Base-by-base conservation (phyloP, 1,140 invertebrate genomes). In the Hirudo medicinalis region DNA sequence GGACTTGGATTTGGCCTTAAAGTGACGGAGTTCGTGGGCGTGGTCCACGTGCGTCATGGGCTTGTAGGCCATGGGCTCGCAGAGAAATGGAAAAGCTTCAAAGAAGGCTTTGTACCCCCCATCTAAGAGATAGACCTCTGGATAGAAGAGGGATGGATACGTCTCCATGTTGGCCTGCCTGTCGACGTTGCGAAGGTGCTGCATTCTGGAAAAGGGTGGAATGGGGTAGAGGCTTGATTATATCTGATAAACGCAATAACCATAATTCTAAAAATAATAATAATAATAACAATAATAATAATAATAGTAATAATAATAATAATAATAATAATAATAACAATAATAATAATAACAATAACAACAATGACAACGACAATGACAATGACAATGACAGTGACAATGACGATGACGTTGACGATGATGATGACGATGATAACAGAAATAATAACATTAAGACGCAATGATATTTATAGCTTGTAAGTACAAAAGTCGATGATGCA, bases 31-130 rank as follows among this genome's bases (percentile, higher is more conserved):
- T 72, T 91, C 89, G 20, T 86, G 84, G 70, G 86, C 85, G 77
- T 90, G 87, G 72, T 88, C 86, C 4, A 88, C 87, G 77, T 92
- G 86, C 54, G 87, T 79, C 91, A 94, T 94, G 8, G 88, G 87
- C 55, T 85, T 84, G 76, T 94, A 94, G 0, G 86, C 84, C 27
- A 86, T 81, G 0, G 91, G 91, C 53, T 86, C 84, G 82, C 94
- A 97, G 27, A 91, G 82, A 0, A 86, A 82, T n/a, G 80, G 75
- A 25, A 57, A 54, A 27, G 20, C 36, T 36, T 49, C 83, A 78
- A 86, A 95, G 81, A 97, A 97, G 40, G 86, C 85, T 75, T 91
- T 87, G 82, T 97, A 97, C 6, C 94, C 94, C 1, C 91, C 91
- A 77, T 93, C 87, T 6, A 97, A 84, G 0, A 97, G 81, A 79